Evolutionary conservation across 2,888 invertebrate genomes (phyloP), one percentile per base, ranked within the genome.

Genomic region (Argyresthia albistria): DNA sequence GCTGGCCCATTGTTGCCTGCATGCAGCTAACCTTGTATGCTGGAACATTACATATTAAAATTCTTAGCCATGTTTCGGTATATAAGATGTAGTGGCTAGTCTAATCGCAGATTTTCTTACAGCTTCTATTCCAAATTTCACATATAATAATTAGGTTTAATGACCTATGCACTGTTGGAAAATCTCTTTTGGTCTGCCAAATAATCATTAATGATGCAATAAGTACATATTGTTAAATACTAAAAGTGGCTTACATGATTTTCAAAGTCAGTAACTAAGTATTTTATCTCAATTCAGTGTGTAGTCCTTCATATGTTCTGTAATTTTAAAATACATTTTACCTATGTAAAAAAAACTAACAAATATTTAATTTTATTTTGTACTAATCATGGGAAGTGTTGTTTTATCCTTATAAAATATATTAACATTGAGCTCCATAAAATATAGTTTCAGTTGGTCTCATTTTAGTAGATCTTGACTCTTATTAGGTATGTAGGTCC

Each of bases 331-430:
- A 81, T 81, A 84, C 84, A 84, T 77, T 82, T 82, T 84, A 78
- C 70, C 83, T 88, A 81, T 86, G 81, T 87, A 83, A 46, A 82
- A 80, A n/a, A 84, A 87, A 88, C 88, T 88, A 88, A 88, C 88
- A 84, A 76, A 88, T 86, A 79, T 84, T 87, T 84, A 87, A 80
- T 87, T 88, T 88, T 84, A 82, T 88, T 88, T 88, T 88, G 77
- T 88, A 88, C 88, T 88, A 88, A 88, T 87, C 80, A 82, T 79
- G 86, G 86, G 80, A 88, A 83, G 86, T 88, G 88, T 88, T 88
- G 87, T 88, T 88, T 88, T 87, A 82, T 83, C 86, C 83, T 86
- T 84, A 83, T 72, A 84, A 84, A 88, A 88, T 88, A 88, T 88
- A 88, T 88, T 88, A 88, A 86, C 86, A 88, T 88, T 88, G 80